A percentile compares a stretch with the other conserved stretches of the same genome.
phyloP scores from a whole-genome alignment of 2,113 vertebrate genomes.

The Periophthalmus modestus region DNA sequence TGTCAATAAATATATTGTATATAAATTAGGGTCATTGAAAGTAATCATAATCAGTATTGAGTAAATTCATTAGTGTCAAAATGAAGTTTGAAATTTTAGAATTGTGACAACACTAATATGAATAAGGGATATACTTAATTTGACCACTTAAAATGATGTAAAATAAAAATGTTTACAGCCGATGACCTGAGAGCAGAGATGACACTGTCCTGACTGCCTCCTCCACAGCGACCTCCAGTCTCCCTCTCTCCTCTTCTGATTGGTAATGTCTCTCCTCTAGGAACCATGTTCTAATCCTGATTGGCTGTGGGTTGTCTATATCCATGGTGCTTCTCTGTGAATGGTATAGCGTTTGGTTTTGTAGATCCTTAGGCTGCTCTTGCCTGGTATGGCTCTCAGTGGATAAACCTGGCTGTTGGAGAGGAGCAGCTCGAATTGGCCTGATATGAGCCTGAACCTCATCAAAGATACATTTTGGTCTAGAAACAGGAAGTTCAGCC shows the following conservation, averaged over 20 bases:
- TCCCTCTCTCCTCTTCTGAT: constrained; percentile 51
- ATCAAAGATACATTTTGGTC: constrained; percentile 74
- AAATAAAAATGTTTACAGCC: not conserved
- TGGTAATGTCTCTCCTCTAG: constrained; percentile 47
- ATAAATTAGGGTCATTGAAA: not conserved
- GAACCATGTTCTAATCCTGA: constrained; percentile 76
- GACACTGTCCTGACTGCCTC: constrained; percentile 69
- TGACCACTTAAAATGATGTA: not conserved
- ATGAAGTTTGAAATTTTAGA: no score
- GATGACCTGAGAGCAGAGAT: constrained; percentile 73
- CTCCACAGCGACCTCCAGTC: constrained; percentile 58
- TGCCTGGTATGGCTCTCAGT: not conserved
- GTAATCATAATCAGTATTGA: no score
- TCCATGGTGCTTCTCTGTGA: constrained; percentile 18
- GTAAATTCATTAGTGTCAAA: no score
- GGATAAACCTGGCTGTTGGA: not conserved
- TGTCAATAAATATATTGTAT: not conserved
- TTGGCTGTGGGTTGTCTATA: constrained; percentile 52
- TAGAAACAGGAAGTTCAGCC: constrained; percentile 28
- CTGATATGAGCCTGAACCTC: constrained; percentile 64
- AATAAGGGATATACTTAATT: not conserved
- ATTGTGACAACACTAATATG: no score
- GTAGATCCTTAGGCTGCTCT: not conserved
- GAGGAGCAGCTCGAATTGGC: constrained; percentile 45
- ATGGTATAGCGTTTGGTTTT: not conserved